Evolutionary conservation across 2,888 invertebrate species (phyloP).

Genomic region (Pasiphila rectangulata): DNA sequence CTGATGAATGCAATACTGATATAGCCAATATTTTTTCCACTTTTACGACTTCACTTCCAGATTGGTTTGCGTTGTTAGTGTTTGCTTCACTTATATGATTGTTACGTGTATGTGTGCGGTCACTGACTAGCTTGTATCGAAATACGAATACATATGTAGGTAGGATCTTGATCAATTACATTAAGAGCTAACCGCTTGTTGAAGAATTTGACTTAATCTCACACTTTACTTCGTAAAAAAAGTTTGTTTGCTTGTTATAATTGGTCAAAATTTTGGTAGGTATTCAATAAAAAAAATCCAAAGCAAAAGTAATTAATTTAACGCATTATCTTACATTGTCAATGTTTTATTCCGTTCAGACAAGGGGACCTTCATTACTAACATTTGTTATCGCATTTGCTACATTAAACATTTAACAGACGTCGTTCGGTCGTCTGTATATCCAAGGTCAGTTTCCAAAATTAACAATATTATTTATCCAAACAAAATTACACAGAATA

Average conservation of each 20-base stretch:
- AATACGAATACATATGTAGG: too few species aligned
- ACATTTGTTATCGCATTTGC: background rate
- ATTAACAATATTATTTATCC: constrained; percentile 37
- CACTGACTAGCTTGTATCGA: constrained; percentile 4
- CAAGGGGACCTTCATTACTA: background rate
- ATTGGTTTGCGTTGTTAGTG: constrained; percentile 46
- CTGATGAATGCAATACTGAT: constrained; percentile 64
- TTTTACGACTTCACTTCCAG: constrained; percentile 62
- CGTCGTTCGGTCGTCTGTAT: constrained; percentile 27
- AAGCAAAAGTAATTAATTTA: background rate
- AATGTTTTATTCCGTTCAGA: background rate
- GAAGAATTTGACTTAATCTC: too few species aligned
- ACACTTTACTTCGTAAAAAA: too few species aligned
- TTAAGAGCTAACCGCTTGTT: too few species aligned
- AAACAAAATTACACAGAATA: constrained; percentile 58
- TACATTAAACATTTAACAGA: constrained; percentile 1
- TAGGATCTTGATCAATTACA: too few species aligned
- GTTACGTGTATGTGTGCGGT: constrained; percentile 13
- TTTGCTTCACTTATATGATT: constrained; percentile 29
- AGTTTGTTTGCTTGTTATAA: too few species aligned
- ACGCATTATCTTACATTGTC: background rate
- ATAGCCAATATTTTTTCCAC: constrained; percentile 64
- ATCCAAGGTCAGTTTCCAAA: constrained; percentile 31
- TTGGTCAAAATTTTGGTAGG: too few species aligned
- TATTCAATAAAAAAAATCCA: too few species aligned